A percentile compares a stretch with the other conserved stretches of the same genome.
Conservation (phyloP, 2,113 vertebrate genomes). For the Megaceryle maxima region DNA sequence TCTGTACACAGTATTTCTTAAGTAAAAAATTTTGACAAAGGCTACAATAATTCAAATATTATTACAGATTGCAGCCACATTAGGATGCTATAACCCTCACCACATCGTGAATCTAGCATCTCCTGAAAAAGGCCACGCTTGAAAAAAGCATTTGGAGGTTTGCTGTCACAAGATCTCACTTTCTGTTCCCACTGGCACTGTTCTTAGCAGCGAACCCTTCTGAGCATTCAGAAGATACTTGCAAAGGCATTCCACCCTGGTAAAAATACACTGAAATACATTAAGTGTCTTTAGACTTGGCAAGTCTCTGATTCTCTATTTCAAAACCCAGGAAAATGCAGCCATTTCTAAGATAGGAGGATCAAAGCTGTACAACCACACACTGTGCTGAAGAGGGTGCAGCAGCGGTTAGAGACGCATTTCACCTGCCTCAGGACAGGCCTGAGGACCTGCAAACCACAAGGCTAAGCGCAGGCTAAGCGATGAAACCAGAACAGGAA, state of each 20-base stretch:
- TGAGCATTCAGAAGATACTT: not conserved
- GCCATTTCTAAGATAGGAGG: not conserved
- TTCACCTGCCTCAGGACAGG: not conserved
- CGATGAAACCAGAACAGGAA: not conserved
- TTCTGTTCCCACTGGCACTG: not conserved
- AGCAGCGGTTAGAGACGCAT: not conserved
- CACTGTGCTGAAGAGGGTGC: not conserved
- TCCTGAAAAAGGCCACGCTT: not conserved
- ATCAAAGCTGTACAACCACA: rapidly evolving
- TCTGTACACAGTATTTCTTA: not conserved
- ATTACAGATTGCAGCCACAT: not conserved
- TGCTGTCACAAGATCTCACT: not conserved
- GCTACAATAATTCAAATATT: not conserved
- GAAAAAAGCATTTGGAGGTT: not conserved
- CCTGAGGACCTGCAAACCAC: not conserved
- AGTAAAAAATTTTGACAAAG: not conserved
- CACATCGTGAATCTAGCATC: not conserved
- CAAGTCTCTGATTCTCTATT: not conserved
- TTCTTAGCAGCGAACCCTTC: not conserved
- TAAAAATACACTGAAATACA: not conserved
- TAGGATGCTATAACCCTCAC: not conserved
- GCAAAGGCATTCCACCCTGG: not conserved
- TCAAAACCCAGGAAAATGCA: not conserved
- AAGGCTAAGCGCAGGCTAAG: not conserved
- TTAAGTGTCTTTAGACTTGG: not conserved